These are phyloP conservation scores for Stenodera caucasica DNA, from an alignment of 2,888 invertebrate genomes.

Conservation along the genomic window DNA sequence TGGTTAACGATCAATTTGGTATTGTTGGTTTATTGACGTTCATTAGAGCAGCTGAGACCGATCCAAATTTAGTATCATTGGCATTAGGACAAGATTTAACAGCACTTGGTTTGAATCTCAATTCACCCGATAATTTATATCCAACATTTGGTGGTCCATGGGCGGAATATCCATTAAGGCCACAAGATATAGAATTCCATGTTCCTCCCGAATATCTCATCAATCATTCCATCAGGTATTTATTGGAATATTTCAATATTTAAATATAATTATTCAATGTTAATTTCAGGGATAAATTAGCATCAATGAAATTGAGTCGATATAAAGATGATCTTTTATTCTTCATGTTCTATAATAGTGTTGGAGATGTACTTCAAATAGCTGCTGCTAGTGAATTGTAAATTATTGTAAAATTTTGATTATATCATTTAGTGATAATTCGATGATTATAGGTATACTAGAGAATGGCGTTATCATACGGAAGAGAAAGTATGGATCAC, in stretches of 20 bases:
- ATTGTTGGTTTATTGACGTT: conserved; percentile 98
- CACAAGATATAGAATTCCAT: conserved; percentile 98
- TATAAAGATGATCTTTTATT: conserved; percentile 99
- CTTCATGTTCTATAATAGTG: conserved; percentile 99
- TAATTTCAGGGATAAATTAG: conserved; percentile 80
- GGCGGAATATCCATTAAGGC: conserved; percentile 96
- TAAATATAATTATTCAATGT: neutral
- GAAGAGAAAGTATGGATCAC: conserved; percentile 99
- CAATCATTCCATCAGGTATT: conserved; percentile 84
- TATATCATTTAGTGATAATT: neutral
- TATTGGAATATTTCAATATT: neutral
- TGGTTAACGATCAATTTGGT: conserved; percentile 99
- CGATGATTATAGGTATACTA: conserved; percentile 73
- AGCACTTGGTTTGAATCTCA: conserved; percentile 96
- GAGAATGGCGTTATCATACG: conserved; percentile 99
- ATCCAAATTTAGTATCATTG: conserved; percentile 93
- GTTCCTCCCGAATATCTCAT: conserved; percentile 99
- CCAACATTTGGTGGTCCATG: conserved; percentile 99
- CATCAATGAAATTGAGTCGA: conserved; percentile 92
- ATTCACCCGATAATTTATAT: conserved; percentile 97
- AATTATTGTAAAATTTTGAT: conserved; percentile 54
- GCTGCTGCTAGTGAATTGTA: conserved; percentile 97
- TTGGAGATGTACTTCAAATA: conserved; percentile 96
- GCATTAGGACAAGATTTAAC: conserved; percentile 98
- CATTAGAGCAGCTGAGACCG: conserved; percentile 96